Evolutionary conservation across 1,140 invertebrate species (phyloP).

Genomic region (Drosophila bipectinata): DNA sequence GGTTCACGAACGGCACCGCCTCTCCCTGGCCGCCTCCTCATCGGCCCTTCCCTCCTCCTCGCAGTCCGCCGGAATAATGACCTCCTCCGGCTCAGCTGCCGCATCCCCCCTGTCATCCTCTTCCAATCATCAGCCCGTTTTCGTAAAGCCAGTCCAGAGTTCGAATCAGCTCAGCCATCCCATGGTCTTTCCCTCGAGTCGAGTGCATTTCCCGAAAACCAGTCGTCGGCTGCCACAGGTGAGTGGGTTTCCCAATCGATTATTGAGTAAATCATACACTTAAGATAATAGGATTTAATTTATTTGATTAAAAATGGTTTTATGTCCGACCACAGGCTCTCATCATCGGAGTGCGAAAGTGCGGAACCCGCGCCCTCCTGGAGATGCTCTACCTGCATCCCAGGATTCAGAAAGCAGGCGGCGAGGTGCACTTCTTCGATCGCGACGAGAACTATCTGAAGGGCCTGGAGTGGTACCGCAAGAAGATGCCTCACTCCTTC

Average conservation of each 20-base stretch:
- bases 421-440: conserved; percentile 98
- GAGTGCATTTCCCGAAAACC: conserved; percentile 85
- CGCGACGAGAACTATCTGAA: conserved; percentile 94
- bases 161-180: conserved; percentile 79
- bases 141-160: conserved; percentile 71
- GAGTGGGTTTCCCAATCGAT: conserved; percentile 14
- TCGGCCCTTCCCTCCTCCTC: conserved; percentile 21
- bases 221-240: conserved; percentile 86
- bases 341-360: conserved; percentile 97
- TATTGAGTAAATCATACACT: no score
- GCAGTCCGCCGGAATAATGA: conserved; percentile 3
- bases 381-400: conserved; percentile 98
- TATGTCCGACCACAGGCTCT: conserved; percentile 88
- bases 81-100: conserved; percentile 30
- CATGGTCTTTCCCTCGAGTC: conserved; percentile 83
- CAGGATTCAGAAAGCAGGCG: conserved; percentile 95
- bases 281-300: no score
- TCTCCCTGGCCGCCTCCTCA: conserved; percentile 59
- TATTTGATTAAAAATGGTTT: conserved; percentile 37
- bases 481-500: conserved; percentile 96
- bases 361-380: conserved; percentile 95
- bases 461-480: conserved; percentile 96
- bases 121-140: conserved; percentile 66
- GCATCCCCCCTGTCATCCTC: conserved; percentile 8
- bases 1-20: conserved; percentile 74